Evolutionary conservation across 53 echinoderm and acorn worm genomes (phyloP).

Genomic region (Henricia sp.): DNA sequence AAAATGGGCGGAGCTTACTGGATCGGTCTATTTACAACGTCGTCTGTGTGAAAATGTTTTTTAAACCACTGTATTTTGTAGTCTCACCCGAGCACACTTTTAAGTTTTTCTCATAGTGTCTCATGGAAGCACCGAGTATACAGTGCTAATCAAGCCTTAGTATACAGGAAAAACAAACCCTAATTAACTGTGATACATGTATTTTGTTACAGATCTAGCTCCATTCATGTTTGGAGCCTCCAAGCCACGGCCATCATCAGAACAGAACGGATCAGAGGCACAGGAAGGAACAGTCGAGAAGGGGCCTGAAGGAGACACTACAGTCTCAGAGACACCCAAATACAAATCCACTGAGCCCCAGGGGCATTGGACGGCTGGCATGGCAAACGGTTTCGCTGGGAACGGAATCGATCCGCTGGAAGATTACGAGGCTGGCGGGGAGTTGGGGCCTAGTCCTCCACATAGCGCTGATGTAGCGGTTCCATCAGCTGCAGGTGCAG

Average conservation of each 20-base stretch:
- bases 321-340: slow-evolving; percentile 7
- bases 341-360: slow-evolving; percentile 9
- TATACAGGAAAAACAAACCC: too few relatives aligned
- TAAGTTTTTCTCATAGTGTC: too few relatives aligned
- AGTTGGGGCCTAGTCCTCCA: slow-evolving; percentile 9
- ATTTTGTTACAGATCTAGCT: slow-evolving; percentile 58
- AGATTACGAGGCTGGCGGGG: slow-evolving; percentile 6
- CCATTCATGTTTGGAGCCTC: slow-evolving; percentile 77
- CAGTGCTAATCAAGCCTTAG: too few relatives aligned
- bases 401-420: slow-evolving; percentile 34
- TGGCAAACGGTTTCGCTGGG: slow-evolving; percentile 41
- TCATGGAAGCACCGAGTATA: too few relatives aligned
- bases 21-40: too few relatives aligned
- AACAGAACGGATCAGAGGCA: slow-evolving; percentile 59
- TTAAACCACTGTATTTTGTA: too few relatives aligned
- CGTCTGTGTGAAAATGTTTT: too few relatives aligned
- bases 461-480: slow-evolving; percentile 5
- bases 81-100: too few relatives aligned
- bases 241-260: slow-evolving; percentile 11
- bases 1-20: too few relatives aligned
- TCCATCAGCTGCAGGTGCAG: slow-evolving; percentile 20
- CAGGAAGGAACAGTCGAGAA: slow-evolving; percentile 16
- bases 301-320: background rate
- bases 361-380: slow-evolving; percentile 7
- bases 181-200: background rate